Evolutionary conservation across 2,797 vertebrate genomes (phyloP), one percentile per base, ranked within the genome.

Genomic region (Tapera naevia): DNA sequence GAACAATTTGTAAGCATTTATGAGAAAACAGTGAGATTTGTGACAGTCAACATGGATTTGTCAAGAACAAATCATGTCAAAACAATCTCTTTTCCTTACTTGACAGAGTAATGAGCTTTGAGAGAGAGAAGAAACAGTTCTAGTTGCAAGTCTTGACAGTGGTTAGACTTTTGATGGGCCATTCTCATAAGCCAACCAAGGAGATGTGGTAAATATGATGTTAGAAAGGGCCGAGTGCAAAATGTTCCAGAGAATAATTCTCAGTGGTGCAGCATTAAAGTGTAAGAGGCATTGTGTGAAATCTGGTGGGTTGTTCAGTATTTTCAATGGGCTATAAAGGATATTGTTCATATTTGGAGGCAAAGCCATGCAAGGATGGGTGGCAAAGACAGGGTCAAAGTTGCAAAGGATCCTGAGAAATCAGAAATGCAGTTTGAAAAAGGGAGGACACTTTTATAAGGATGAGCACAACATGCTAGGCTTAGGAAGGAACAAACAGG

Each of bases 1-100:
- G 62, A 85, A 71, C 17, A 35, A 66, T 73, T 70, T 91, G 30
- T 87, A 70, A 91, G 66, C 43, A 27, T 37, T 69, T 92, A 65
- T 89, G 86, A 82, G 74, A 92, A 58, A 85, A 75, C 62, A 90
- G 84, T 61, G 22, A 89, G 78, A 88, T 94, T 76, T 84, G 58
- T 57, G 83, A 32, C 46, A 85, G 64, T 48, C 83, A 58, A 6
- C 65, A 11, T 80, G 86, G 80, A 84, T 94, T 92, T 93, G 51
- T 93, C 60, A 80, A 80, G 71, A 89, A 33, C 45, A 92, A 91
- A 76, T 89, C 19, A 12, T 30, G 32, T 82, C 81, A 87, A 73
- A 89, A 46, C 51, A 37, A 33, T 30, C 81, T 89, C 9, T 70
- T 82, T 95, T 95, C 35, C 51, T 75, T 87, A 65, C 25, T 16